These are phyloP conservation scores for Muntiacus reevesi DNA, from an alignment of 2,113 vertebrate genomes.

Conservation along the genomic window DNA sequence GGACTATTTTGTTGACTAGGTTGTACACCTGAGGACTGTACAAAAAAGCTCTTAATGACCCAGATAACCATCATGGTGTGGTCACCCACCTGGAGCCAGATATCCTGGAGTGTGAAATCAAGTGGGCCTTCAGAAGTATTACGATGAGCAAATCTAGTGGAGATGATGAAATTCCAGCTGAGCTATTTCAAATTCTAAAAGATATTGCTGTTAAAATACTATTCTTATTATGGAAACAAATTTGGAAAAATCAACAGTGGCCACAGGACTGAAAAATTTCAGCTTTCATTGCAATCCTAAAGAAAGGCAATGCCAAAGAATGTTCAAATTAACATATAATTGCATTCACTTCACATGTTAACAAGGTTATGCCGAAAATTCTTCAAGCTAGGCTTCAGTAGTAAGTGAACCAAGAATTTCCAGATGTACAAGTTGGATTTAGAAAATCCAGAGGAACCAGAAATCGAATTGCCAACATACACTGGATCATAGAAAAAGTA, in stretches of 20 bases:
- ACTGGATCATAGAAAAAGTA: neutral
- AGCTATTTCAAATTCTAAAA: neutral
- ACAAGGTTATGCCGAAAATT: neutral
- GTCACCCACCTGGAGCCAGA: neutral
- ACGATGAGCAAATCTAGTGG: neutral
- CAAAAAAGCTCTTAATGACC: neutral
- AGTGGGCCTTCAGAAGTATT: neutral
- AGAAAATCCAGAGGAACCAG: neutral
- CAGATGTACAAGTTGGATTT: neutral
- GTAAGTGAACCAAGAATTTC: neutral
- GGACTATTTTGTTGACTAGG: neutral
- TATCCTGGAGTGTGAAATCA: neutral
- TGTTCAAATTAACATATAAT: neutral
- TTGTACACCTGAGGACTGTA: neutral
- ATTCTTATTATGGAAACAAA: neutral
- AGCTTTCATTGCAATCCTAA: neutral
- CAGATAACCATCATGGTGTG: neutral
- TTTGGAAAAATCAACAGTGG: neutral
- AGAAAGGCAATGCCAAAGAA: neutral
- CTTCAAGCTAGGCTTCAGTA: neutral
- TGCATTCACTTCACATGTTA: neutral
- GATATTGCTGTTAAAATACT: neutral
- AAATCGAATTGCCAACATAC: neutral
- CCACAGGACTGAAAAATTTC: neutral
- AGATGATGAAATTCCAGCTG: neutral